Evolutionary conservation across 2,113 vertebrate genomes (phyloP), one percentile per base, ranked within the genome.

Genomic region (Scortum barcoo): DNA sequence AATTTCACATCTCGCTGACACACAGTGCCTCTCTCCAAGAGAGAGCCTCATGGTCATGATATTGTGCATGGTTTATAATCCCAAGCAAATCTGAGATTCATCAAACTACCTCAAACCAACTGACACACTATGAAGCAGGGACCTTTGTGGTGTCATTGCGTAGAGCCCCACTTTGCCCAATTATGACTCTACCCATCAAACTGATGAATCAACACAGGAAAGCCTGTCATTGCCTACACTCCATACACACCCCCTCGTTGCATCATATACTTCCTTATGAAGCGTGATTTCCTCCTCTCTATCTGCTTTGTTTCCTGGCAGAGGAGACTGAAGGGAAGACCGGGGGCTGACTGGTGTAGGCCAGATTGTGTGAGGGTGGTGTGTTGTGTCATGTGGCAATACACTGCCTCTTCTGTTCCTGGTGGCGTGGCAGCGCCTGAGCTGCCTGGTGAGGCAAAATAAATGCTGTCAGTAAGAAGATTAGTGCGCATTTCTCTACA

Each of bases 351-450:
- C 62, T 76, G 30, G 57, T 53, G 80, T 48, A 30, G 69, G 53
- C 51, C 80, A 83, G 74, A 89, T 70, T 90, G 80, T 84, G 67
- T 66, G 86, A 84, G 78, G 84, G 82, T 86, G 85, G 70, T 24
- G 84, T 85, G 86, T 81, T 74, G 75, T 85, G 89, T 90, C 90
- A 91, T 88, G 80, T 22, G 57, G 40, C 66, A 48, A 5, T 8
- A 92, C 87, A 92, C 79, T 86, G 84, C 80, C 50, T 85, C 80
- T 22, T 88, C 87, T 92, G 88, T 92, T 89, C 62, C 33, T 53
- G 54, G 72, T 70, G 66, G 56, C 16, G 44, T 76, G 83, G 60
- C 16, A 3, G 76, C 14, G 30, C 65, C 44, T 80, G n/a, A 83
- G 58, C 73, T 77, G 71, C 57, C 69, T 57, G 26, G 24, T 67